Conservation (phyloP, 2,888 invertebrate species). For the Actias luna region DNA sequence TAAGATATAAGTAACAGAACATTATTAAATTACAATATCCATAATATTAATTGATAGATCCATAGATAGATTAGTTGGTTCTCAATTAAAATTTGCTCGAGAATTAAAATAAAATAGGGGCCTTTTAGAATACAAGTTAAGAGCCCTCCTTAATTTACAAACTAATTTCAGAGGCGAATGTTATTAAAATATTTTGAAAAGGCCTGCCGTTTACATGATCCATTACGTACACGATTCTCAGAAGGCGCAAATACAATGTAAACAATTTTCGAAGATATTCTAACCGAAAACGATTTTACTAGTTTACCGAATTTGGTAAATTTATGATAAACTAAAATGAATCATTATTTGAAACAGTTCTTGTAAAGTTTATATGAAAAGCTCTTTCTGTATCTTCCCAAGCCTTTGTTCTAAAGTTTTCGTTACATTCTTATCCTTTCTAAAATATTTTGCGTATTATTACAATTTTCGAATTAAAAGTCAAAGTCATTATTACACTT, state of each 20-base stretch:
- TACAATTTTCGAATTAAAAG: not conserved
- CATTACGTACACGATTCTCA: conserved; percentile 23
- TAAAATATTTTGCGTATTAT: no score
- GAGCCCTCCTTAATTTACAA: conserved; percentile 38
- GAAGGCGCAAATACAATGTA: conserved; percentile 26
- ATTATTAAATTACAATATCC: no score
- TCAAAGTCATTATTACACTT: not conserved
- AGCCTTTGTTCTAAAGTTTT: no score
- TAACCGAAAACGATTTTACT: conserved; percentile 12
- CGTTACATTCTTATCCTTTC: no score
- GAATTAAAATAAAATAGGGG: conserved; percentile 48
- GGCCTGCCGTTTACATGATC: conserved; percentile 24
- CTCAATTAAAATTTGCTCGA: conserved; percentile 14
- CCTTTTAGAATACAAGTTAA: conserved; percentile 40
- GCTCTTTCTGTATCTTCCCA: not conserved
- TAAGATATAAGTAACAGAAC: no score
- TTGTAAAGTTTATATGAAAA: not conserved
- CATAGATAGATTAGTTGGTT: not conserved
- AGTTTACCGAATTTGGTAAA: not conserved
- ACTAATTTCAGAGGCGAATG: conserved; percentile 42
- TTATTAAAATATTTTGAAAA: conserved; percentile 47
- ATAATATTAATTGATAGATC: not conserved
- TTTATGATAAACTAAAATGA: not conserved
- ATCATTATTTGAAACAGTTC: not conserved
- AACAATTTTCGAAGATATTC: conserved; percentile 28